These are phyloP conservation scores for Drosophila nigrodunni DNA, from an alignment of 1,140 invertebrate genomes.

Conservation along the genomic window DNA sequence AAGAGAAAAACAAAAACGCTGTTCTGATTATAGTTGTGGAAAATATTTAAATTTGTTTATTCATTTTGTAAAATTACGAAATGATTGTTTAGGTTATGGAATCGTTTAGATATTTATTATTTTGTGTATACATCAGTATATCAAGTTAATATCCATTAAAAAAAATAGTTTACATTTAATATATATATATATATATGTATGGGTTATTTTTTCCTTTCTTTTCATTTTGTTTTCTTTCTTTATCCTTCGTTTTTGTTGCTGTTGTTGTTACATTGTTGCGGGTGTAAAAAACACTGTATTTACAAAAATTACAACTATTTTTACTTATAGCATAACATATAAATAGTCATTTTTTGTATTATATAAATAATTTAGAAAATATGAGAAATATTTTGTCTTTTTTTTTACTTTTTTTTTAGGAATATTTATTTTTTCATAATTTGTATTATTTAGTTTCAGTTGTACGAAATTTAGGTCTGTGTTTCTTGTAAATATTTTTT, in stretches of 20 bases:
- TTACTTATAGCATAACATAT: slow-evolving; percentile 73
- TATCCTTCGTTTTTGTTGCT: slow-evolving; percentile 49
- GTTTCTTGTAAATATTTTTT: slow-evolving; percentile 65
- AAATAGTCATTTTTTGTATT: slow-evolving; percentile 79
- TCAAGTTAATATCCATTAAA: slow-evolving; percentile 71
- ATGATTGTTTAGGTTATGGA: slow-evolving; percentile 51
- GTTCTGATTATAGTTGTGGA: not conserved
- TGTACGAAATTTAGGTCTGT: slow-evolving; percentile 70
- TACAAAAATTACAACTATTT: slow-evolving; percentile 77
- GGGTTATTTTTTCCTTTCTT: slow-evolving; percentile 56
- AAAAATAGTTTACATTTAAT: slow-evolving; percentile 74
- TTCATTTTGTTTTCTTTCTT: slow-evolving; percentile 49
- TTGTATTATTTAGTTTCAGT: slow-evolving; percentile 69
- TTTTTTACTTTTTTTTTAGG: slow-evolving; percentile 64
- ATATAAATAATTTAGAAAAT: slow-evolving; percentile 83
- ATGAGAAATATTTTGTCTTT: slow-evolving; percentile 80
- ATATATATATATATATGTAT: slow-evolving; percentile 39
- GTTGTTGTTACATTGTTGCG: slow-evolving; percentile 47
- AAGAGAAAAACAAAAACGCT: not conserved
- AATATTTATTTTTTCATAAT: slow-evolving; percentile 67
- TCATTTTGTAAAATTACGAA: slow-evolving; percentile 34
- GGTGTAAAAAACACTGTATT: slow-evolving; percentile 79
- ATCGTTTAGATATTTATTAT: slow-evolving; percentile 63
- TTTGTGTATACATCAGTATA: slow-evolving; percentile 52
- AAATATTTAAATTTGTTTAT: not conserved